Conservation (phyloP, 2,888 invertebrate genomes). For the Oeneis ivallda region DNA sequence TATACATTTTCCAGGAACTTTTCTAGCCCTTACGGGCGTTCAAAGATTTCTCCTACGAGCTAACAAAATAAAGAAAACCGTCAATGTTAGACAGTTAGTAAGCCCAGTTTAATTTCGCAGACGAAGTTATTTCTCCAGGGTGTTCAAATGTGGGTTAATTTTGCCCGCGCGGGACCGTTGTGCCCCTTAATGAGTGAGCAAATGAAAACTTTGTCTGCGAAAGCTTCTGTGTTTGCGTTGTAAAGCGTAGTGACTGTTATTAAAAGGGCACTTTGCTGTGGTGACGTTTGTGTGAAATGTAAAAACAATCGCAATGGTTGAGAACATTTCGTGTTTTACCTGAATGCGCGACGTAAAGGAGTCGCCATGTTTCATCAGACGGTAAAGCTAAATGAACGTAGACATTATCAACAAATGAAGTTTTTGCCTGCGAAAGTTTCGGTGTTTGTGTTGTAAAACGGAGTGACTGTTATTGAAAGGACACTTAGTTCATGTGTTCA, state of each 20-base stretch:
- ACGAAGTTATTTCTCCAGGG: slow-evolving; percentile 32
- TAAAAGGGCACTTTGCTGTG: background rate
- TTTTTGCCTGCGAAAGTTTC: slow-evolving; percentile 27
- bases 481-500: no score
- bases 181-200: slow-evolving; percentile 30
- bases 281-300: background rate
- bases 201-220: slow-evolving; percentile 33
- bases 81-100: slow-evolving; percentile 4
- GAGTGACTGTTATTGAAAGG: slow-evolving; percentile 6
- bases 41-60: background rate
- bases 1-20: background rate
- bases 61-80: background rate
- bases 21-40: background rate
- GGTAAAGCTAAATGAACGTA: no score
- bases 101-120: slow-evolving; percentile 18
- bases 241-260: slow-evolving; percentile 1
- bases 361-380: no score
- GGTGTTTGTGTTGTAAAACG: slow-evolving; percentile 3
- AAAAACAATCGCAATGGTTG: background rate
- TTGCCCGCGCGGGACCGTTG: slow-evolving; percentile 29
- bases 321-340: no score
- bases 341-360: no score
- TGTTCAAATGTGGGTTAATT: slow-evolving; percentile 31
- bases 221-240: slow-evolving; percentile 18
- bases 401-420: no score